Conservation (phyloP, 2,888 invertebrate genomes). For the Sphaeridia pumilis region DNA sequence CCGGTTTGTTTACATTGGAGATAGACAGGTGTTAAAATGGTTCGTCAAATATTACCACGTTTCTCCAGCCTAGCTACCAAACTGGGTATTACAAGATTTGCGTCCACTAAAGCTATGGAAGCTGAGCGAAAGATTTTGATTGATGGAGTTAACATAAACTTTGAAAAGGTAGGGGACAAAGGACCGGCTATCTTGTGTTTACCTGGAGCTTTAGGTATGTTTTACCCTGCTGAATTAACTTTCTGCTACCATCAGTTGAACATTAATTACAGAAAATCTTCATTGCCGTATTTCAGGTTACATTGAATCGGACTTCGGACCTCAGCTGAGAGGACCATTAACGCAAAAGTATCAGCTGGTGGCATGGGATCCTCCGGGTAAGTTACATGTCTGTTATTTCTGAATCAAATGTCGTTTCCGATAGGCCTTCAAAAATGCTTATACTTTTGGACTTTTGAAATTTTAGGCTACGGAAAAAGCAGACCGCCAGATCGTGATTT, state of each 20-base stretch:
- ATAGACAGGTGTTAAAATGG: no score
- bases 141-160: slow-evolving; percentile 46
- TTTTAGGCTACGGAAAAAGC: slow-evolving; percentile 78
- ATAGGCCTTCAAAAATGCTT: no score
- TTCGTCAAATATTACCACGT: no score
- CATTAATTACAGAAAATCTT: background rate
- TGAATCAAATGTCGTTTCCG: no score
- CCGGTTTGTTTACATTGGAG: no score
- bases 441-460: no score
- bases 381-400: no score
- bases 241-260: background rate
- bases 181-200: slow-evolving; percentile 53
- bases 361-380: slow-evolving; percentile 57
- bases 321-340: slow-evolving; percentile 44
- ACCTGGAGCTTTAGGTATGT: slow-evolving; percentile 62
- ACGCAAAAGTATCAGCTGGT: slow-evolving; percentile 51
- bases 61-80: no score
- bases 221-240: background rate
- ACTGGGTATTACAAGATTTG: no score
- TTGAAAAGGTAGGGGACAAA: slow-evolving; percentile 41
- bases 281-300: slow-evolving; percentile 3
- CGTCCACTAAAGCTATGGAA: no score
- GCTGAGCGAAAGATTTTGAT: slow-evolving; percentile 18
- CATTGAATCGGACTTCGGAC: slow-evolving; percentile 27
- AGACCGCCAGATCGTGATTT: slow-evolving; percentile 65